Conservation (phyloP, 2,888 invertebrate species). For the Argynnis bischoffii region DNA sequence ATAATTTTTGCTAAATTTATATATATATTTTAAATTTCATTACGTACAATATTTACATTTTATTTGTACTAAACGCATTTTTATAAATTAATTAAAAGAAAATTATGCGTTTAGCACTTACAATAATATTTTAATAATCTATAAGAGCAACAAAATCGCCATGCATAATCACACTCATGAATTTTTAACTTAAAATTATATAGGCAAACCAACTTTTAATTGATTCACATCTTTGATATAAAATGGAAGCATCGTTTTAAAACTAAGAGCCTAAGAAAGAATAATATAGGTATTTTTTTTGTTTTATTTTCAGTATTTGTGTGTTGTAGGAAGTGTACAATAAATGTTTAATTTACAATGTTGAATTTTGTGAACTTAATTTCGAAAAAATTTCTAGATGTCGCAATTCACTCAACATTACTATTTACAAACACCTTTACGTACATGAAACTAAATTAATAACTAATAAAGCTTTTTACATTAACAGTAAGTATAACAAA, state of each 20-base stretch:
- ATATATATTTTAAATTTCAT: slow-evolving; percentile 50
- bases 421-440: slow-evolving; percentile 75
- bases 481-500: slow-evolving; percentile 73
- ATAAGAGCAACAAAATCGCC: slow-evolving; percentile 76
- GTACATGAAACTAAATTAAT: slow-evolving; percentile 62
- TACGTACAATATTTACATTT: slow-evolving; percentile 76
- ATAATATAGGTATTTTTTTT: slow-evolving; percentile 39
- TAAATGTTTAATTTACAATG: slow-evolving; percentile 30
- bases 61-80: slow-evolving; percentile 64
- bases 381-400: slow-evolving; percentile 38
- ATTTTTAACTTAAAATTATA: slow-evolving; percentile 70
- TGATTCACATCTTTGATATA: slow-evolving; percentile 80
- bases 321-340: slow-evolving; percentile 11
- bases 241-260: slow-evolving; percentile 80
- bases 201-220: slow-evolving; percentile 77
- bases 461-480: slow-evolving; percentile 82
- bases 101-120: slow-evolving; percentile 65
- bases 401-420: slow-evolving; percentile 67
- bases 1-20: slow-evolving; percentile 69
- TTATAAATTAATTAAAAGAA: slow-evolving; percentile 71
- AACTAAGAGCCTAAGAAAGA: slow-evolving; percentile 68
- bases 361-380: slow-evolving; percentile 24
- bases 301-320: slow-evolving; percentile 19
- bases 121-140: slow-evolving; percentile 62
- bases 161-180: slow-evolving; percentile 79